These are phyloP conservation scores for Labeo calbasu DNA, from an alignment of 2,797 vertebrate species.

Conservation along the genomic window DNA sequence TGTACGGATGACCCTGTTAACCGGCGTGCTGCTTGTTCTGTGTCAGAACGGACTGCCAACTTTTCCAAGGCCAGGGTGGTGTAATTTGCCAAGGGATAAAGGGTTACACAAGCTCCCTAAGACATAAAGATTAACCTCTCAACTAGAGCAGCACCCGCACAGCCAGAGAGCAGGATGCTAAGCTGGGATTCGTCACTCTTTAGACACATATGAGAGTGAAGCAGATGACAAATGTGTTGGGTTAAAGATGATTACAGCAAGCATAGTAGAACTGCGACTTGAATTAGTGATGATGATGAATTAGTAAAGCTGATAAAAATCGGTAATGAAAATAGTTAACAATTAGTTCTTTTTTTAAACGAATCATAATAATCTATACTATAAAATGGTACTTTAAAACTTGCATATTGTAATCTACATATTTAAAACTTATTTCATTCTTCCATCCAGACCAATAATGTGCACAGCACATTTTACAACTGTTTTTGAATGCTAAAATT, in stretches of 20 bases:
- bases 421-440: background rate
- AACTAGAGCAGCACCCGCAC: constrained; percentile 30
- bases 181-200: background rate
- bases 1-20: constrained; percentile 17
- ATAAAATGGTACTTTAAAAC: background rate
- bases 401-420: background rate
- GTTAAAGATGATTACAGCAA: background rate
- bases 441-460: background rate
- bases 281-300: too few relatives aligned
- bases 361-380: background rate
- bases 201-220: background rate
- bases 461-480: background rate
- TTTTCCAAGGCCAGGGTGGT: constrained; percentile 37
- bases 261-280: background rate
- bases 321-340: background rate
- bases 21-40: background rate
- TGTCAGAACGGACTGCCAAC: constrained; percentile 14
- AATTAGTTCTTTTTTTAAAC: too few relatives aligned
- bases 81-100: constrained; percentile 44
- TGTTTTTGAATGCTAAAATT: background rate
- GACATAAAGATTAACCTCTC: constrained; percentile 48
- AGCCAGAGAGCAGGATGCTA: background rate
- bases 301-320: background rate
- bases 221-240: background rate
- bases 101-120: constrained; percentile 44